These are phyloP conservation scores for Catagonus wagneri DNA, from an alignment of 2,113 vertebrate genomes.

Conservation along the genomic window DNA sequence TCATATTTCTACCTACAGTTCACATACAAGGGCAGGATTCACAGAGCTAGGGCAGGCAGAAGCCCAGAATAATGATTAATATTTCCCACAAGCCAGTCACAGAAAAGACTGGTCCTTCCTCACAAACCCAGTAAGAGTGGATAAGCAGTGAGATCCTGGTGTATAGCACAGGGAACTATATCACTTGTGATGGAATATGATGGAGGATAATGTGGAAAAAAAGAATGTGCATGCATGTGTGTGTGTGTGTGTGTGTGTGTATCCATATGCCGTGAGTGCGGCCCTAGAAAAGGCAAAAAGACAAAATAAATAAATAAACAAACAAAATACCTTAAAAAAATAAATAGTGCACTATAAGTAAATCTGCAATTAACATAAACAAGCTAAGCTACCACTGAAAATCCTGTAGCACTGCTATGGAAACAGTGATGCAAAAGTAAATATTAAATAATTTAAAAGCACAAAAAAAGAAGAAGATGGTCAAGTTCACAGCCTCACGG, in stretches of 20 bases:
- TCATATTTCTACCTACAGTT: constrained; percentile 29
- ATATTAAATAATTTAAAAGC: constrained; percentile 58
- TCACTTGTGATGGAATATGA: too few relatives aligned
- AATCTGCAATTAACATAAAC: not conserved
- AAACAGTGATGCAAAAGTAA: not conserved
- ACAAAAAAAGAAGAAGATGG: not conserved
- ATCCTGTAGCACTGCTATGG: not conserved
- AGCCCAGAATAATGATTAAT: not conserved
- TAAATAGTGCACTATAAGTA: not conserved
- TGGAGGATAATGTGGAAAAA: too few relatives aligned
- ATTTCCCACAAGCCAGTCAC: not conserved
- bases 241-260: too few relatives aligned
- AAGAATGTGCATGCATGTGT: too few relatives aligned
- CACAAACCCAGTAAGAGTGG: not conserved
- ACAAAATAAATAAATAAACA: too few relatives aligned
- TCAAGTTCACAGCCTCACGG: not conserved
- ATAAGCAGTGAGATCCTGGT: too few relatives aligned
- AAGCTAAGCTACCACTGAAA: constrained; percentile 8
- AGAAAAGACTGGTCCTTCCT: constrained; percentile 25
- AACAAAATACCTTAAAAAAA: too few relatives aligned
- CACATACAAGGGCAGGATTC: not conserved
- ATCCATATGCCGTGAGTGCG: too few relatives aligned
- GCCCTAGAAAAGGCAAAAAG: too few relatives aligned
- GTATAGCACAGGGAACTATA: too few relatives aligned
- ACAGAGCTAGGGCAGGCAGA: not conserved